These are phyloP conservation scores for Hybognathus amarus DNA, from an alignment of 2,797 vertebrate species.

Conservation along the genomic window DNA sequence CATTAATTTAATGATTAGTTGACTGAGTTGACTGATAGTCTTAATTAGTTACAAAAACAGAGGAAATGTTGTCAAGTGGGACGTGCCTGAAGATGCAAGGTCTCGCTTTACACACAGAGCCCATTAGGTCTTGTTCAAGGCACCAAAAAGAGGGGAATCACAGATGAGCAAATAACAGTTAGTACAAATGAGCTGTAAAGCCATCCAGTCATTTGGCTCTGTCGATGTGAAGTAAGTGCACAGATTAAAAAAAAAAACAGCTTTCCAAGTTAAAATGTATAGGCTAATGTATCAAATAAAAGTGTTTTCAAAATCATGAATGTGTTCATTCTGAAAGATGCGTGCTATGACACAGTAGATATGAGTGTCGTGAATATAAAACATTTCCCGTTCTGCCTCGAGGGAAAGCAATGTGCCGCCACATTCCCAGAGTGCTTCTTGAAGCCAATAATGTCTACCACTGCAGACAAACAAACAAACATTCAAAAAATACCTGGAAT, in stretches of 20 bases:
- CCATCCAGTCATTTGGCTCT: not conserved
- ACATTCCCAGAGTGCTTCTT: not conserved
- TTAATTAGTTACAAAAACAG: conserved; percentile 13
- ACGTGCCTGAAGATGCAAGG: not conserved
- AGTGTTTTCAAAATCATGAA: not conserved
- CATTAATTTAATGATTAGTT: not conserved
- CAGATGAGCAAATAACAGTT: conserved; percentile 18
- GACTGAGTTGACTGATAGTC: not conserved
- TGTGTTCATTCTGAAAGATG: not conserved
- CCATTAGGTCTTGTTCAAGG: not conserved
- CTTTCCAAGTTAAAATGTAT: conserved; percentile 16
- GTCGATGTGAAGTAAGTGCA: not conserved
- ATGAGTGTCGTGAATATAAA: conserved; percentile 28
- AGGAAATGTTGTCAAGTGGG: not conserved
- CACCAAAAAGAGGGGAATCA: not conserved
- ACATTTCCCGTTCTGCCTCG: conserved; percentile 33
- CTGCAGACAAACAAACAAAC: conserved; percentile 29
- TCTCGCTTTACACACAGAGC: not conserved
- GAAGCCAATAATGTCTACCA: not conserved
- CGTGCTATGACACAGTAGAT: not conserved
- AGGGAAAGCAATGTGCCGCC: not conserved
- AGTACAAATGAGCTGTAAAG: conserved; percentile 22
- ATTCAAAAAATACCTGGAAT: conserved; percentile 14
- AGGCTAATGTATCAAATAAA: conserved; percentile 20
- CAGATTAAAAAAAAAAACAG: not conserved